Base-by-base conservation (phyloP, 2,888 invertebrate species). In the Ptilodon capucinus region DNA sequence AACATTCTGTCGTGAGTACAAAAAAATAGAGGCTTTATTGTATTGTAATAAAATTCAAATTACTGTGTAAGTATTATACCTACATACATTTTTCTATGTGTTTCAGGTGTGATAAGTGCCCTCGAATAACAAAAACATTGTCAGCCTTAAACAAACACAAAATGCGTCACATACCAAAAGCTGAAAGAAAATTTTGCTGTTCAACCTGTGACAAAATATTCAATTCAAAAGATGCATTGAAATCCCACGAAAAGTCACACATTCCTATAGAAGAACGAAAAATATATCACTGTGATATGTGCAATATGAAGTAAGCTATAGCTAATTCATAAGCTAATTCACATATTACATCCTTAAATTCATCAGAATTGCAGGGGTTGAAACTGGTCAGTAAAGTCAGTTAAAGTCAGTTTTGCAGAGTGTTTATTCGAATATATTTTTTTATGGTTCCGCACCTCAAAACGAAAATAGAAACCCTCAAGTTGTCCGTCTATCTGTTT, bases 221-320 rank as follows among this genome's bases (percentile, higher is more conserved):
- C 56, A 85, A 76, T 57, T 79, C 86, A 30, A 91, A 90, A 57
- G 91, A 92, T 42, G 78, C 85, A 11, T 67, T 92, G 42, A 90
- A 90, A 69, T 92, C 92, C 13, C 92, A 92, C 40, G 86, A 87
- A 62, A 79, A 77, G 58, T 89, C 91, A 1, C 92, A 92, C 60
- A 86, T 92, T 71, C 92, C 92, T 0, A 83, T 91, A 62, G 91
- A 92, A 57, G 88, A 91, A 54, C 79, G 92, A 53, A 91, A 91
- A 69, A 84, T 89, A 57, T 91, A 86, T 61, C 84, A 84, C 9
- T 92, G 92, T 65, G 87, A 85, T 40, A 74, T 87, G 39, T 92
- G 92, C 60, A 81, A 88, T 60, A 75, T 91, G 55, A 92, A 88
- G 92, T 92, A 75, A 87, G 91, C 84, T 25, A 25, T 4, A n/a